phyloP scores from a whole-genome alignment of 1,140 invertebrate genomes.

The Papilio helenus region DNA sequence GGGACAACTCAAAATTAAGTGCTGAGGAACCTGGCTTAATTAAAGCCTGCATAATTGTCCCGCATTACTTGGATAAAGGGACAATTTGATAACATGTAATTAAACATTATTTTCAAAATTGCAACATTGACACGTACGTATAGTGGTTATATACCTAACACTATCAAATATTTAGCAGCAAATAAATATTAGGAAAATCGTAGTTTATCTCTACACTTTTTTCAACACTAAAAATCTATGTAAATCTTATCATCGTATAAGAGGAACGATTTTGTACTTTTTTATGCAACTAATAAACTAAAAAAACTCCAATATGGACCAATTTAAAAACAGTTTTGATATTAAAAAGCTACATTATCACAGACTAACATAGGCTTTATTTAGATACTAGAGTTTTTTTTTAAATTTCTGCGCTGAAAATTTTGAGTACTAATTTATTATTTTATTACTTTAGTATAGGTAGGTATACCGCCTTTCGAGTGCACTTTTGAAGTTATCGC shows the following conservation, averaged over 20 bases:
- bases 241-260: too few species aligned
- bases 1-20: conserved; percentile 54
- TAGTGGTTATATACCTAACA: not conserved
- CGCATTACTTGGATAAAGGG: not conserved
- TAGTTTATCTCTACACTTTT: not conserved
- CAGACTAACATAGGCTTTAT: too few species aligned
- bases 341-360: too few species aligned
- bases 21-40: conserved; percentile 58
- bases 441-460: not conserved
- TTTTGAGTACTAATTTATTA: too few species aligned
- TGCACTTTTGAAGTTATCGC: not conserved
- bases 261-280: too few species aligned
- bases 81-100: conserved; percentile 4
- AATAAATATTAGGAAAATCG: not conserved
- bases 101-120: conserved; percentile 5
- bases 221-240: not conserved
- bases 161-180: not conserved
- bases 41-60: conserved; percentile 39
- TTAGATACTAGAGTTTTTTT: too few species aligned
- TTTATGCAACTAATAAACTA: too few species aligned
- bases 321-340: too few species aligned
- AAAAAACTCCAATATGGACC: too few species aligned
- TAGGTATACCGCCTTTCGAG: not conserved
- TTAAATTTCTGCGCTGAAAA: too few species aligned
- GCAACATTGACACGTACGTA: not conserved